These are phyloP conservation scores for Pseudomyrmex concolor DNA, from an alignment of 1,140 invertebrate species.

Conservation along the genomic window DNA sequence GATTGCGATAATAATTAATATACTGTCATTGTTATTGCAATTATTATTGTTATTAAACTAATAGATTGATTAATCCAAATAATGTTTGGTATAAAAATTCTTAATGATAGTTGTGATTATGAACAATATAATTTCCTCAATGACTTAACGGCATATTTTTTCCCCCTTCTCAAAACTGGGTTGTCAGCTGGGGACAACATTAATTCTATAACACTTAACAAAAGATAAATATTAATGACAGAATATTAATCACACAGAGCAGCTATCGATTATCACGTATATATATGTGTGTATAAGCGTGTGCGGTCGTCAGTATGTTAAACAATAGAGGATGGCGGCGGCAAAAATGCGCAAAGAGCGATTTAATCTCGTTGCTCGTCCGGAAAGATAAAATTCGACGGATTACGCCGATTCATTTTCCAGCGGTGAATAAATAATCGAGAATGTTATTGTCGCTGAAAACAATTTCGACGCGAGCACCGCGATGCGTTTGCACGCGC, in stretches of 20 bases:
- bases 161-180: neutral
- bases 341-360: slow-evolving; percentile 42
- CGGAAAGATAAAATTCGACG: slow-evolving; percentile 51
- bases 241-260: slow-evolving; percentile 52
- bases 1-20: neutral
- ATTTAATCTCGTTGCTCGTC: slow-evolving; percentile 57
- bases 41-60: slow-evolving; percentile 3
- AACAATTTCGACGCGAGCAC: slow-evolving; percentile 50
- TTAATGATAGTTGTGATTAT: no score
- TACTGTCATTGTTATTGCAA: neutral
- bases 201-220: slow-evolving; percentile 29
- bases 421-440: slow-evolving; percentile 60
- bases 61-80: no score
- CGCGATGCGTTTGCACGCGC: slow-evolving; percentile 54
- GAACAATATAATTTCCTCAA: neutral
- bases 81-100: neutral
- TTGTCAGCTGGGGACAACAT: neutral
- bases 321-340: slow-evolving; percentile 44
- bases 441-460: slow-evolving; percentile 57
- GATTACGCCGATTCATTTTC: slow-evolving; percentile 54
- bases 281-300: neutral
- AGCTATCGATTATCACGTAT: slow-evolving; percentile 54
- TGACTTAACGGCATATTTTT: neutral
- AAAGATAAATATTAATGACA: slow-evolving; percentile 48
- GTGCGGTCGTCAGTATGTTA: slow-evolving; percentile 51